A percentile compares a stretch with the other conserved stretches of the same genome.
These are phyloP conservation scores for Xestia c-nigrum DNA, from an alignment of 2,888 invertebrate species.

Conservation along the genomic window DNA sequence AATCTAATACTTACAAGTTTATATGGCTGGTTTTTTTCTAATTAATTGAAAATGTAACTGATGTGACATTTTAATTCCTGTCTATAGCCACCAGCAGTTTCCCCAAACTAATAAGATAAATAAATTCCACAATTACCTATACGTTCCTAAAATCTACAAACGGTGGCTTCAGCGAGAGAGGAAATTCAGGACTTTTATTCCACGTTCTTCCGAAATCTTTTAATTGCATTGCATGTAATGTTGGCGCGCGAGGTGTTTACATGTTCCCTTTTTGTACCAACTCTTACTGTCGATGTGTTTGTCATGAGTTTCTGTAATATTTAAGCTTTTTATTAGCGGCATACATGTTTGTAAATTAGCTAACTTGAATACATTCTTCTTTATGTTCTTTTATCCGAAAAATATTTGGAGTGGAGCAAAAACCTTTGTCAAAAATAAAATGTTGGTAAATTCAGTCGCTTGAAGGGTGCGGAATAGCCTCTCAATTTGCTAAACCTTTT, in stretches of 20 bases:
- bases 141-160: neutral
- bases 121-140: constrained; percentile 21
- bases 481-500: constrained; percentile 11
- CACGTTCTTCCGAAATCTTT: constrained; percentile 61
- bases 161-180: constrained; percentile 9
- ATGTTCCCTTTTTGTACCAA: neutral
- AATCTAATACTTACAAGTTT: too few relatives aligned
- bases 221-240: constrained; percentile 69
- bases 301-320: constrained; percentile 17
- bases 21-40: too few relatives aligned
- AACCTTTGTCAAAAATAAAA: neutral
- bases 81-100: neutral
- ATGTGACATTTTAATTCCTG: neutral
- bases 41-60: too few relatives aligned
- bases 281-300: constrained; percentile 28
- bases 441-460: neutral
- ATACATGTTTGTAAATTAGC: neutral
- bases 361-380: neutral
- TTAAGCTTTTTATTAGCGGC: constrained; percentile 3
- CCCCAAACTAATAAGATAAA: constrained; percentile 12
- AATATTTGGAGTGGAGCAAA: neutral
- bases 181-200: constrained; percentile 64
- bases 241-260: neutral
- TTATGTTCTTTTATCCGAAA: neutral
- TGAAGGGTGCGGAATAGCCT: neutral